These are phyloP conservation scores for Zosterops pallidus DNA, from an alignment of 2,113 vertebrate genomes.

Conservation along the genomic window DNA sequence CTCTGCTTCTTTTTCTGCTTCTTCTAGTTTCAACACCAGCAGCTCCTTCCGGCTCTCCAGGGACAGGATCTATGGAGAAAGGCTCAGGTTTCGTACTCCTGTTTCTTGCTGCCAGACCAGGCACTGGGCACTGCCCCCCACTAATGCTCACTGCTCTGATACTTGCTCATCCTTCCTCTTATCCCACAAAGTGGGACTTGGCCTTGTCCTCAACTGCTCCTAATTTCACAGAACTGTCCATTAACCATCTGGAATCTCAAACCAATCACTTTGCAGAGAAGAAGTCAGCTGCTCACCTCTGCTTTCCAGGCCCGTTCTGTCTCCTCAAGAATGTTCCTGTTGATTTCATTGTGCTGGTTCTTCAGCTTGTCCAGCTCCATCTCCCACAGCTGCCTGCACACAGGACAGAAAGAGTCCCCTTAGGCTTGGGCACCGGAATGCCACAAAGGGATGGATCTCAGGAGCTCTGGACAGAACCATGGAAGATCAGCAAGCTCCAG, in stretches of 20 bases:
- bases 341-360: conserved; percentile 79
- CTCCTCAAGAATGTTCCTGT: conserved; percentile 76
- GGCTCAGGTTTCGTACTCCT: background rate
- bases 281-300: conserved; percentile 67
- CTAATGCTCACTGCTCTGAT: rapidly evolving
- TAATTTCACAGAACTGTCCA: background rate
- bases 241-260: rapidly evolving
- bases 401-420: background rate
- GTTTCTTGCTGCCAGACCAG: background rate
- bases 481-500: background rate
- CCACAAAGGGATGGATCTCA: rapidly evolving
- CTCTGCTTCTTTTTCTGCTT: conserved; percentile 86
- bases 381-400: conserved; percentile 79
- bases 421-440: rapidly evolving
- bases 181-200: background rate
- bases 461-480: background rate
- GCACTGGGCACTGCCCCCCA: background rate
- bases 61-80: conserved; percentile 74
- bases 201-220: background rate
- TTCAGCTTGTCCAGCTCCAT: conserved; percentile 81
- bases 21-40: conserved; percentile 81
- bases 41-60: conserved; percentile 86
- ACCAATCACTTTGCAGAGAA: background rate
- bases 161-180: too few relatives aligned
- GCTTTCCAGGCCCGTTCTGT: conserved; percentile 78